Percentiles rank a stretch among this genome's conserved stretches.
Conservation (phyloP, 2,888 invertebrate genomes). For the Troides helena region DNA sequence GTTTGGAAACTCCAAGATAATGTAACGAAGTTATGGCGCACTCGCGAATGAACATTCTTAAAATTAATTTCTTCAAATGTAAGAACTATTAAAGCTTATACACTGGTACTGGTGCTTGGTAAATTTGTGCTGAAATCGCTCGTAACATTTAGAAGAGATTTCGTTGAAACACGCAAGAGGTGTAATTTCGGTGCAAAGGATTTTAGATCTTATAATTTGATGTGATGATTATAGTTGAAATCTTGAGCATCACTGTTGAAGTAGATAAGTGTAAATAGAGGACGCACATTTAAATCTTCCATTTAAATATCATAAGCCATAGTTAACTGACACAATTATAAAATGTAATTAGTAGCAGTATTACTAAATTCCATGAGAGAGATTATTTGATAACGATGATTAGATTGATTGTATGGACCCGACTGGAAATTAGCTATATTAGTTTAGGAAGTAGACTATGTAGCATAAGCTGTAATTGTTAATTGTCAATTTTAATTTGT, state of each 20-base stretch:
- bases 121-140: conserved; percentile 30
- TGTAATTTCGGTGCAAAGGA: conserved; percentile 28
- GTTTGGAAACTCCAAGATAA: conserved; percentile 67
- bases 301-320: too few species aligned
- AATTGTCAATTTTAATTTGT: too few species aligned
- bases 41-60: conserved; percentile 37
- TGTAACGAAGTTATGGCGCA: conserved; percentile 60
- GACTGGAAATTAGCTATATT: too few species aligned
- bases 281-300: too few species aligned
- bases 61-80: conserved; percentile 37
- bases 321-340: too few species aligned
- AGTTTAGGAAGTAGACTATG: too few species aligned
- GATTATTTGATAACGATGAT: too few species aligned
- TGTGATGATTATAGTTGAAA: conserved; percentile 33
- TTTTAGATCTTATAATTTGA: conserved; percentile 30
- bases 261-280: background rate
- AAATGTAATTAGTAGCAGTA: too few species aligned
- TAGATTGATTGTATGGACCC: too few species aligned
- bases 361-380: too few species aligned
- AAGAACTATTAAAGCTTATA: conserved; percentile 4
- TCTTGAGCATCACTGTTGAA: conserved; percentile 29
- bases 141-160: conserved; percentile 29
- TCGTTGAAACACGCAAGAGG: conserved; percentile 29
- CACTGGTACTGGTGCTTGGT: background rate
- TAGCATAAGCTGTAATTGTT: too few species aligned